Base-by-base conservation (phyloP, 2,113 vertebrate species). In the Macrotus californicus region DNA sequence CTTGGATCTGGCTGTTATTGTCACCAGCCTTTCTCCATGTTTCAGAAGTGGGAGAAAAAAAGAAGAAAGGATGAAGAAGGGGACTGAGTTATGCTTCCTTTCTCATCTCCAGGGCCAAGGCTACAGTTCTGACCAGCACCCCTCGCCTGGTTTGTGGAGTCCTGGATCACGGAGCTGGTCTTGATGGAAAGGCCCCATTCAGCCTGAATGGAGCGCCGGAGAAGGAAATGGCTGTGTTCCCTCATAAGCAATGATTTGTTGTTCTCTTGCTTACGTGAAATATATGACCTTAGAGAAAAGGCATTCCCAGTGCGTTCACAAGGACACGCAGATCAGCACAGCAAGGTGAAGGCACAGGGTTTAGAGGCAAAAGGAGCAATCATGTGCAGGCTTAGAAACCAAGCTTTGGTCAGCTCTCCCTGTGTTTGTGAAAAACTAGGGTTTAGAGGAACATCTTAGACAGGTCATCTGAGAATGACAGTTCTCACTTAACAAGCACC, bases 271-370 rank as follows among this genome's bases (percentile, higher is more conserved):
- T 93, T 77, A 52, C 22, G 41, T 34, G 73, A 67, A 91, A 93
- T 46, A 81, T n/a, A 67, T 41, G 84, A 85, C 24, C 93, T 91
- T 46, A 69, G 91, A 93, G 85, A 5, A 54, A 61, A 89, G 48
- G 1, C 52, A 43, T 24, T 13, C 69, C 0, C 0, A 46, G 64
- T 1, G 34, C 36, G 4, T 90, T 89, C 31, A 3, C 73, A 22
- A 4, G 18, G 94, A 89, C 79, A 59, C 76, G n/a, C 36, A n/a
- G 76, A 70, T 43, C 86, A 13, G 7, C 64, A 3, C 3, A 0
- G 0, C 15, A 1, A 0, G 39, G 67, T 13, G 16, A 36, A 66
- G 8, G 31, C 75, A 22, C 2, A 66, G 48, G 83, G 72, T 43
- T 21, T 56, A 13, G 5, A 15, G 46, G 59, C 82, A 5, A 8